Base-by-base conservation (phyloP, 2,888 invertebrate genomes). In the Clanis bilineata region DNA sequence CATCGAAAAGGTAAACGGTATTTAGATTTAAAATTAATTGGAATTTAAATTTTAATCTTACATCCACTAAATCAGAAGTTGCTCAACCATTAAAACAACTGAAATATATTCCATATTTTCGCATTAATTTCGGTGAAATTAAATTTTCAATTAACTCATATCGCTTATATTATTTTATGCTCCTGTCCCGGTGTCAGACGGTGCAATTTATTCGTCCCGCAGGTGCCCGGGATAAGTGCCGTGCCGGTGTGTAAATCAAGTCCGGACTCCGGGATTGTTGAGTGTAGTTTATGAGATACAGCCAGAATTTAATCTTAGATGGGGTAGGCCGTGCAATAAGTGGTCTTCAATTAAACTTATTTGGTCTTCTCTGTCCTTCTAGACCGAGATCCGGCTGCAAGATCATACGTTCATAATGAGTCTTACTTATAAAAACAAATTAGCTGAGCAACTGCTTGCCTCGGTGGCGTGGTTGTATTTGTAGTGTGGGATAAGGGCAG, bases 201-300 rank as follows among this genome's bases (percentile, higher is more conserved):
- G 65, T 68, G 64, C 77, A 79, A 83, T 85, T 85, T 85, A 83
- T 82, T 77, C 75, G 73, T 77, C 65, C 74, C 74, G 82, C 83
- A 82, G 83, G 85, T 83, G 85, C 74, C 67, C 70, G 64, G 68
- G 64, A 15, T 21, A 32, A 18, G 43, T 65, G 66, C 57, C 59
- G 56, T 39, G 10, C 45, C 56, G 57, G 62, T 58, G 47, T 63
- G 60, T 68, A 68, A 67, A 67, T 67, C 64, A 64, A 51, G 41
- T 41, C 36, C 36, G n/a, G n/a, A n/a, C n/a, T n/a, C 38, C 38
- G 38, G 41, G 41, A 15, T 18, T 18, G 7, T 18, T 7, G 18
- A 18, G 18, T 41, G 6, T 41, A 41, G 41, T 41, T 41, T 41
- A 41, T 41, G 41, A 36, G 36, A 39, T 39, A 38, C 38, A n/a